Base-by-base conservation (phyloP, 2,797 vertebrate genomes). In the Benthosema pterotum region DNA sequence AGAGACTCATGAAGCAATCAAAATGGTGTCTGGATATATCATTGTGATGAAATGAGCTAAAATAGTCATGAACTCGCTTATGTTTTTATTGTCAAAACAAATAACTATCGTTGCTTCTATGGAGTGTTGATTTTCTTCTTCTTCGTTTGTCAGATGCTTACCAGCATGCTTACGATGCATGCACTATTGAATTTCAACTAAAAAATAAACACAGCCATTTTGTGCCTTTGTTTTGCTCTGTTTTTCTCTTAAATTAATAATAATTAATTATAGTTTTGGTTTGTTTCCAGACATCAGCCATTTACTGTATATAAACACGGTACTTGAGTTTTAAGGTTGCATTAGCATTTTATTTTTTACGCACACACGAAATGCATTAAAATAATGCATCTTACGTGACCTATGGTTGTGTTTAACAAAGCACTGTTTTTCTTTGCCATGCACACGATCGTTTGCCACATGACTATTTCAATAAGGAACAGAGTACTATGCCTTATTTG, bases 21-120 rank as follows among this genome's bases (percentile, higher is more conserved):
- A 78, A 77, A 83, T 78, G 85, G 77, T 78, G 85, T 86, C 82
- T 78, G 83, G 83, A 80, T 86, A 82, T 88, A 83, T 84, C 82
- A 83, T 84, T 86, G 75, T 82, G 77, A 80, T 83, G 77, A 67
- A 75, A 85, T 80, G 63, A 88, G 80, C 82, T 82, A 66, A 53
- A 77, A 72, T 58, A 81, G 69, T 78, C 56, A 64, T 38, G 32
- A 74, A 83, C 84, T 74, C 86, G 67, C 63, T 85, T 83, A 83
- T 85, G 85, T 86, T 90, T 88, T 85, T 87, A 64, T 84, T 88
- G 74, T 83, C 84, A 86, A 86, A 88, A 86, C 78, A 87, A 77
- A 52, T 77, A 77, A 82, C 65, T 82, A 78, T 84, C 83, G 60
- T 79, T 80, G 83, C 87, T 88, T 89, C 83, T 79, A 76, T 83